Conservation (phyloP, 2,113 vertebrate genomes). For the Isurus oxyrinchus region DNA sequence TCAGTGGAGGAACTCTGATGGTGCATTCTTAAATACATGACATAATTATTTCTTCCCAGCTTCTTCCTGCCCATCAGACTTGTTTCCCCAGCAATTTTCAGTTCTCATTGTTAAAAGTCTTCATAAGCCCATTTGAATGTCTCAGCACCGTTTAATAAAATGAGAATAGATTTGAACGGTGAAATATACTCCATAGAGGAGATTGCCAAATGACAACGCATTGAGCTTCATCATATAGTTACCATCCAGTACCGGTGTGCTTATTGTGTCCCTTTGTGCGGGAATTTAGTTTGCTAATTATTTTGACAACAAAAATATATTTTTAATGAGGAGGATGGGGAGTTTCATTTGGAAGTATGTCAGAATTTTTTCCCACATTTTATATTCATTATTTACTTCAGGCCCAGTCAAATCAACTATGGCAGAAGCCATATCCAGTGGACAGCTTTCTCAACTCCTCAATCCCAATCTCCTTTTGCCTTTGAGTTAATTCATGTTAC, state of each 20-base stretch:
- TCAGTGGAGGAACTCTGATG: not conserved
- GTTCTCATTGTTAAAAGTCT: not conserved
- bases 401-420: not conserved
- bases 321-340: not conserved
- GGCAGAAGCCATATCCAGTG: not conserved
- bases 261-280: not conserved
- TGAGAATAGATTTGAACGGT: not conserved
- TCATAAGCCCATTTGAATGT: not conserved
- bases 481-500: not conserved
- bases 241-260: not conserved
- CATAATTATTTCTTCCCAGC: not conserved
- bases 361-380: not conserved
- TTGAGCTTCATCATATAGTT: not conserved
- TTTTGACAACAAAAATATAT: not conserved
- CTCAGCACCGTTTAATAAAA: not conserved
- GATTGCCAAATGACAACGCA: not conserved
- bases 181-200: not conserved
- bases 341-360: not conserved
- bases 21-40: not conserved
- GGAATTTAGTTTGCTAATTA: not conserved
- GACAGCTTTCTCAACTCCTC: not conserved
- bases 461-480: not conserved
- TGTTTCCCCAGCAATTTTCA: not conserved
- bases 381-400: not conserved
- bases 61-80: not conserved